Base-by-base conservation (phyloP, 1,140 invertebrate genomes). In the Papilio xuthus region DNA sequence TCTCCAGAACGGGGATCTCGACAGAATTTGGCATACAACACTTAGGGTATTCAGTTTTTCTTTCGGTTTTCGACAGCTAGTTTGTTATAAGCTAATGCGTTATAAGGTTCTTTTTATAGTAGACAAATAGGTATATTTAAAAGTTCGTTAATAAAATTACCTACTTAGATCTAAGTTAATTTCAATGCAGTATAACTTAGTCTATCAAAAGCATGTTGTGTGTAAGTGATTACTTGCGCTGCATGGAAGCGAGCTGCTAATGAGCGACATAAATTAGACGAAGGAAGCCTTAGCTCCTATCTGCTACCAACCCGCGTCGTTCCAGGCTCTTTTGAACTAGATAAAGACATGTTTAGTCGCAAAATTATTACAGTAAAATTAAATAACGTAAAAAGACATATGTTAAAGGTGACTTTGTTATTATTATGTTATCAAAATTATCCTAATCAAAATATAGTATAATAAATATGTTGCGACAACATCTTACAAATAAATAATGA, bases 181-280 rank as follows among this genome's bases (percentile, higher is more conserved):
- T 67, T 26, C 56, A 26, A 26, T 60, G 10, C 56, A 60, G 56
- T 60, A 28, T 28, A 28, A 67, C 26, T 7, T 28, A 26, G 44
- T 53, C 73, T 75, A 56, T 75, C 73, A 53, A 75, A 53, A 56
- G 53, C 50, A 75, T 75, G 44, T 75, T 56, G 47, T 13, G 28
- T 56, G 73, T 75, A 75, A 75, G 44, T 53, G 47, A 75, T 75
- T 75, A 56, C 44, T 44, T n/a, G 73, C 73, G 73, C 50, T 75
- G 73, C 73, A 75, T 75, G 50, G 8, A 75, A 75, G 73, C 73
- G 73, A 50, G 73, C 73, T 75, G 73, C 50, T 75, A 75, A 75
- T 53, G 73, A 75, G 73, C 73, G n/a, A 75, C 73, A 75, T 75
- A 75, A 75, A 56, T 75, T 75, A 75, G 53, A 75, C 32, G 23